Conservation (phyloP, 2,113 vertebrate genomes). For the Brachypodius melanocephalos region DNA sequence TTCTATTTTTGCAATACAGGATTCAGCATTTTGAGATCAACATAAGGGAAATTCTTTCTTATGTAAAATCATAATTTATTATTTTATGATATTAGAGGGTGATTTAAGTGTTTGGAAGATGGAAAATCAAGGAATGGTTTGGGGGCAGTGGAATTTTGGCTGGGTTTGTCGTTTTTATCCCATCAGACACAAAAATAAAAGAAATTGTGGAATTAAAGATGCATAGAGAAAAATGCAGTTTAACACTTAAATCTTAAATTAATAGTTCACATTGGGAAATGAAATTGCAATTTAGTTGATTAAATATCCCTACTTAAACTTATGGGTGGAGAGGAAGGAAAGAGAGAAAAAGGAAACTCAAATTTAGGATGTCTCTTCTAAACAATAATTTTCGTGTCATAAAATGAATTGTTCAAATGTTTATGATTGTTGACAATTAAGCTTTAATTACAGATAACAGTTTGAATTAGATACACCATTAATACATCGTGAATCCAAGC, state of each 20-base stretch:
- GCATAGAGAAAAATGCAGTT: not conserved
- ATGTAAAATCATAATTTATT: not conserved
- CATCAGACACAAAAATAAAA: not conserved
- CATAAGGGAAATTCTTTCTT: not conserved
- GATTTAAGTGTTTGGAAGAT: not conserved
- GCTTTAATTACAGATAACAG: not conserved
- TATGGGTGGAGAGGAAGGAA: not conserved
- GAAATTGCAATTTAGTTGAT: not conserved
- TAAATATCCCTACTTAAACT: not conserved
- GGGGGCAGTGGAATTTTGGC: no score
- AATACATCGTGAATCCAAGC: not conserved
- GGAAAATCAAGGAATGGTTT: not conserved
- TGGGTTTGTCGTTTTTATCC: accelerated
- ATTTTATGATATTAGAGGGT: not conserved
- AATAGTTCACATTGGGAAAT: not conserved
- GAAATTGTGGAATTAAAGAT: not conserved
- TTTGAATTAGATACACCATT: not conserved
- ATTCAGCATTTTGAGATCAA: not conserved
- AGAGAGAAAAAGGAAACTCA: not conserved
- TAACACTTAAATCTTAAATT: not conserved
- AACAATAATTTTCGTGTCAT: not conserved
- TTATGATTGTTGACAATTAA: not conserved
- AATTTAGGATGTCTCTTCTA: not conserved
- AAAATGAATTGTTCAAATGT: not conserved
- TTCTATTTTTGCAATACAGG: not conserved